phyloP scores from a whole-genome alignment of 2,113 vertebrate genomes.

The Urocynchramus pylzowi region DNA sequence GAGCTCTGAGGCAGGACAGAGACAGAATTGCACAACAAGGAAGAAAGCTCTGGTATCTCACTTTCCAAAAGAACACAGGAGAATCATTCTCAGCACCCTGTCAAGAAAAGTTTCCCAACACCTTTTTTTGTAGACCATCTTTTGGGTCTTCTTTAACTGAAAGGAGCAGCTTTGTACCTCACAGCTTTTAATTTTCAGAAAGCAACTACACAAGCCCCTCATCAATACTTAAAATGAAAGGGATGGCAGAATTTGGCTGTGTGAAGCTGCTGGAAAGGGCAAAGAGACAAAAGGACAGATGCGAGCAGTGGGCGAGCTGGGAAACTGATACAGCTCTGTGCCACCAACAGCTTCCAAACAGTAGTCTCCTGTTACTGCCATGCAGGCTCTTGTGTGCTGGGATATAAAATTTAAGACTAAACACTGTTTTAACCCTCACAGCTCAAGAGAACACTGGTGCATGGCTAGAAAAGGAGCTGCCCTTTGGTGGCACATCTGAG shows the following conservation, averaged over 20 bases:
- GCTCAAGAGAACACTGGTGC: neutral
- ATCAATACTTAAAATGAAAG: neutral
- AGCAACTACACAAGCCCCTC: neutral
- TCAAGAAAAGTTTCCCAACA: neutral
- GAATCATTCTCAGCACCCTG: neutral
- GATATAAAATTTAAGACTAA: neutral
- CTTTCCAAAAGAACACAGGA: neutral
- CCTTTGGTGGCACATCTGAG: accelerated
- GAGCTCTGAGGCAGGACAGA: neutral
- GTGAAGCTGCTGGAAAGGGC: neutral
- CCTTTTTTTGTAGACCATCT: neutral
- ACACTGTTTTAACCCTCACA: neutral
- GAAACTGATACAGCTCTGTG: neutral
- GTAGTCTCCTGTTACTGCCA: neutral
- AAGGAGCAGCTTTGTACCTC: neutral
- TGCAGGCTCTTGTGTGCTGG: neutral
- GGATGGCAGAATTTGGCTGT: neutral
- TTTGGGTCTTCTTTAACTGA: neutral
- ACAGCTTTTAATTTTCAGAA: neutral
- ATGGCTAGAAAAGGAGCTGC: neutral
- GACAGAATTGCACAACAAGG: neutral
- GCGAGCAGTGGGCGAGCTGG: neutral
- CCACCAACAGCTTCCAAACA: neutral
- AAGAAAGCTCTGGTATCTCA: neutral
- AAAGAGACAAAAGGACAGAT: slow-evolving; percentile 10